A percentile compares a stretch with the other conserved stretches of the same genome.
Evolutionary conservation across 2,113 vertebrate species (phyloP).

Genomic region (Clarias magur): DNA sequence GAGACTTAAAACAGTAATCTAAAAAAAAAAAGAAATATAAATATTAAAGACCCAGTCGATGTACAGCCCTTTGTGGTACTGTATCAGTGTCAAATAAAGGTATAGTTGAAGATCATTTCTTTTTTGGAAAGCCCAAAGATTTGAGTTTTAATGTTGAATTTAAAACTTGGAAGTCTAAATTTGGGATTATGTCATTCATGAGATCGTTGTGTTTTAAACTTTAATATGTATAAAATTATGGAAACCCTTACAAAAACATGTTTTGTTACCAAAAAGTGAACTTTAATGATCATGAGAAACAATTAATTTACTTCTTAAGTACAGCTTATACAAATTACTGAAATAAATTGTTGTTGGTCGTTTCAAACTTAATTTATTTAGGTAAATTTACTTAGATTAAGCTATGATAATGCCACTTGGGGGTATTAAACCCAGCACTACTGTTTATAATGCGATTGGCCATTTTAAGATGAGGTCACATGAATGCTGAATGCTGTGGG

Average conservation of each 20-base stretch:
- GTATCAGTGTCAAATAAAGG: neutral
- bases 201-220: neutral
- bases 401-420: neutral
- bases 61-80: neutral
- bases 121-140: neutral
- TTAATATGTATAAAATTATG: neutral
- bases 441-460: neutral
- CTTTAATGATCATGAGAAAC: neutral
- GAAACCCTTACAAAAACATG: neutral
- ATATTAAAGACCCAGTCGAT: neutral
- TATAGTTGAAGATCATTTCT: neutral
- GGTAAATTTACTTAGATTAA: too few species aligned
- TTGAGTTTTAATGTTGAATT: neutral
- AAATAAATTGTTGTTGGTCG: too few species aligned
- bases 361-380: too few species aligned
- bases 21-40: neutral
- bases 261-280: neutral
- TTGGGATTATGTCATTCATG: neutral
- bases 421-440: neutral
- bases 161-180: neutral
- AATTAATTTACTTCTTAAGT: neutral
- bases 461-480: neutral
- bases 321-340: too few species aligned
- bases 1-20: neutral
- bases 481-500: too few species aligned